A percentile compares a stretch with the other conserved stretches of the same genome.
Evolutionary conservation across 2,797 vertebrate genomes (phyloP).

Genomic region (Morus bassanus): DNA sequence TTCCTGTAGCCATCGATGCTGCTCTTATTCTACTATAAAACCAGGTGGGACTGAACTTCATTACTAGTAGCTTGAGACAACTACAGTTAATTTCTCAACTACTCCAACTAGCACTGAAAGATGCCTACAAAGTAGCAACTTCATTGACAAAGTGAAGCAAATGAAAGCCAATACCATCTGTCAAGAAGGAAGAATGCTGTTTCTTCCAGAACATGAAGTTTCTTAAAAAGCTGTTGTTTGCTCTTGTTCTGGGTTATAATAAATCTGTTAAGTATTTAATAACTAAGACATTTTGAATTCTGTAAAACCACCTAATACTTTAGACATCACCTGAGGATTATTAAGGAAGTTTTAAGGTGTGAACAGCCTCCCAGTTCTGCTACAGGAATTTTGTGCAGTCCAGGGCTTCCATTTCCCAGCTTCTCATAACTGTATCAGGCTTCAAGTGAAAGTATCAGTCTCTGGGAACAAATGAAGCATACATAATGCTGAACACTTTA

Average conservation of each 20-base stretch:
- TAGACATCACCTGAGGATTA: background rate
- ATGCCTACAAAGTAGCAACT: background rate
- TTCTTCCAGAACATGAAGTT: background rate
- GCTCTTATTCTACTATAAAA: background rate
- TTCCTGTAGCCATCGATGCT: background rate
- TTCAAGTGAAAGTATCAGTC: background rate
- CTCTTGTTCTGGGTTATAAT: background rate
- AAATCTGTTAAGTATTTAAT: background rate
- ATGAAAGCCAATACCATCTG: background rate
- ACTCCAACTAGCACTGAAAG: background rate
- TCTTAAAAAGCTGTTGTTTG: background rate
- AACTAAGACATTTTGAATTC: background rate
- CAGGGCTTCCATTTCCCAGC: background rate
- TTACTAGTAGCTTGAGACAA: background rate
- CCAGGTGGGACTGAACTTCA: conserved; percentile 1
- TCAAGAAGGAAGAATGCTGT: background rate
- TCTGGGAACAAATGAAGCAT: background rate
- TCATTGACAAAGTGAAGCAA: background rate
- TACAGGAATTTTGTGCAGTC: background rate
- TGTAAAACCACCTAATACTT: background rate
- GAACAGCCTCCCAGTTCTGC: background rate
- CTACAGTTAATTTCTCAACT: background rate
- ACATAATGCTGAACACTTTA: background rate
- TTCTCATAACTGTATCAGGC: background rate
- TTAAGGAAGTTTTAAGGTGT: background rate